Conservation (phyloP, 2,888 invertebrate genomes). For the Tolmerus cingulatus region DNA sequence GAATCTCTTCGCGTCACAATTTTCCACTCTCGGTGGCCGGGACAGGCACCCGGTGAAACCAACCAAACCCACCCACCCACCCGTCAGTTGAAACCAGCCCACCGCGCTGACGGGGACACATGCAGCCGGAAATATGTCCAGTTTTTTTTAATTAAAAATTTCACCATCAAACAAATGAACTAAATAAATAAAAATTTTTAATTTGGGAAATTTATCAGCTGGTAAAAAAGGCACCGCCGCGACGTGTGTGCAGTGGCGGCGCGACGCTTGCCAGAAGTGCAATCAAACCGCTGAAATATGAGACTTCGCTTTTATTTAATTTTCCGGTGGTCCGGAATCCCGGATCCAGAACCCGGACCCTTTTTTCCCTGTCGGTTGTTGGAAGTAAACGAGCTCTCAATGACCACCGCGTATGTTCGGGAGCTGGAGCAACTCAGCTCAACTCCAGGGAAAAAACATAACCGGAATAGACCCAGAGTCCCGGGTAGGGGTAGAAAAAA, state of each 20-base stretch:
- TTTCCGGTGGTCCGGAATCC: conserved; percentile 13
- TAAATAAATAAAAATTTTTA: conserved; percentile 48
- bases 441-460: background rate
- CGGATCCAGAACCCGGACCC: background rate
- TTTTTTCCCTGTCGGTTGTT: background rate
- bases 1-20: background rate
- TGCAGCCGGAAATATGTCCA: conserved; percentile 11
- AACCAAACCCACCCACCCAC: background rate
- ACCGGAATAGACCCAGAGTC: background rate
- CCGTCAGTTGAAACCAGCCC: background rate
- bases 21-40: background rate
- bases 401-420: background rate
- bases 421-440: background rate
- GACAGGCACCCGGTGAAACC: background rate
- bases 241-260: background rate
- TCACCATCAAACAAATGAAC: conserved; percentile 51
- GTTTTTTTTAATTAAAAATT: conserved; percentile 52
- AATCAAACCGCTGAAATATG: conserved; percentile 49
- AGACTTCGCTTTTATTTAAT: conserved; percentile 46
- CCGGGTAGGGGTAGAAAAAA: background rate
- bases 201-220: conserved; percentile 42
- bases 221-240: background rate
- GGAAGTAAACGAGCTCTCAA: conserved; percentile 18
- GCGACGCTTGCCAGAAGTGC: conserved; percentile 28
- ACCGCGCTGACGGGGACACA: conserved; percentile 3